phyloP scores from a whole-genome alignment of 64 coral and sea anemone genomes.

The Hydrozoanthus tunicans region DNA sequence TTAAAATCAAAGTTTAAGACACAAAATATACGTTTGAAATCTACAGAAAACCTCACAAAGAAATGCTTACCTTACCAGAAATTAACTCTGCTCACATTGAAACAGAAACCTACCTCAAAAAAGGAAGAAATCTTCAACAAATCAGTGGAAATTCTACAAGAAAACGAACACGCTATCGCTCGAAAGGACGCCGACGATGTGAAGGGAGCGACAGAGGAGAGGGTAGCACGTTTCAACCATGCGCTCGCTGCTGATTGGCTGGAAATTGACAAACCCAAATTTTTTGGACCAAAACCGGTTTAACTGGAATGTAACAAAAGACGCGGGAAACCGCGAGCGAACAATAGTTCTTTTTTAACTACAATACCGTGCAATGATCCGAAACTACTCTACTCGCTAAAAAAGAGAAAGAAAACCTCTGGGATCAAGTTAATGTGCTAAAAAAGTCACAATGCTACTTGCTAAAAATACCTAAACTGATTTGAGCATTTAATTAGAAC shows the following conservation, averaged over 20 bases:
- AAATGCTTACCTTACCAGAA: slow-evolving; percentile 60
- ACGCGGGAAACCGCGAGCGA: not conserved
- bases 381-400: too few relatives aligned
- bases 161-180: not conserved
- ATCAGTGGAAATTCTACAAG: slow-evolving; percentile 24
- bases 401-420: too few relatives aligned
- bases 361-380: too few relatives aligned
- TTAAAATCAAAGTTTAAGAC: slow-evolving; percentile 55
- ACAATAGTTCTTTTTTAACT: too few relatives aligned
- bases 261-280: slow-evolving; percentile 32
- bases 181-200: slow-evolving; percentile 40
- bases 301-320: slow-evolving; percentile 51
- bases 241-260: slow-evolving; percentile 47
- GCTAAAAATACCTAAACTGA: too few relatives aligned
- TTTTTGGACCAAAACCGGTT: slow-evolving; percentile 28
- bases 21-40: slow-evolving; percentile 37
- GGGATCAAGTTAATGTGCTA: too few relatives aligned
- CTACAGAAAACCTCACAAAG: slow-evolving; percentile 38
- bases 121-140: slow-evolving; percentile 61
- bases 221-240: slow-evolving; percentile 47
- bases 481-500: too few relatives aligned
- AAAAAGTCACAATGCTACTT: too few relatives aligned
- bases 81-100: slow-evolving; percentile 56
- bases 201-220: not conserved
- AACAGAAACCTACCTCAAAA: slow-evolving; percentile 65